Evolutionary conservation across 2,888 invertebrate genomes (phyloP).

Genomic region (Acanthosepion pharaonis): DNA sequence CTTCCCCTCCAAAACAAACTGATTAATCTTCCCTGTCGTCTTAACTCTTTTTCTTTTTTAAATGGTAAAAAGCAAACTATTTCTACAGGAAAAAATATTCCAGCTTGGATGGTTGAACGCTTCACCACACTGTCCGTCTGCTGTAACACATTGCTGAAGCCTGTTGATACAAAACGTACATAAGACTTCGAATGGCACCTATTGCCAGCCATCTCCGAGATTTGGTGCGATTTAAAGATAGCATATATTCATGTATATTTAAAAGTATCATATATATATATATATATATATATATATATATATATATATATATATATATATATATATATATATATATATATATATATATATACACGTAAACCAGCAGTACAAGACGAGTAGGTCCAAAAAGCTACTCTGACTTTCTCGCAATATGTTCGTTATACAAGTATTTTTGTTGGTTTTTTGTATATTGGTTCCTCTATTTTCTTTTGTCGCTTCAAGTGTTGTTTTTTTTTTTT

Average conservation of each 20-base stretch:
- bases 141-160: not conserved
- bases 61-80: not conserved
- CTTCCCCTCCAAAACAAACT: not conserved
- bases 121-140: not conserved
- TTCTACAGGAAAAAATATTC: not conserved
- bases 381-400: too few species aligned
- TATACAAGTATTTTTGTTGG: too few species aligned
- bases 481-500: too few species aligned
- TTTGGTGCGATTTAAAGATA: not conserved
- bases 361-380: too few species aligned
- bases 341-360: too few species aligned
- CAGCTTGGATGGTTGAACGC: not conserved
- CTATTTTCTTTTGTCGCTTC: too few species aligned
- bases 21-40: not conserved
- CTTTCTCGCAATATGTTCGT: too few species aligned
- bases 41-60: not conserved
- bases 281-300: conserved; percentile 18
- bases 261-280: not conserved
- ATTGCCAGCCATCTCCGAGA: not conserved
- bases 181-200: conserved; percentile 2
- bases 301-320: conserved; percentile 33
- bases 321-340: conserved; percentile 10
- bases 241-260: not conserved
- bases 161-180: not conserved
- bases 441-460: too few species aligned